A percentile compares a stretch with the other conserved stretches of the same genome.
Conservation (phyloP, 2,888 invertebrate genomes). For the Hypercompe scribonia region DNA sequence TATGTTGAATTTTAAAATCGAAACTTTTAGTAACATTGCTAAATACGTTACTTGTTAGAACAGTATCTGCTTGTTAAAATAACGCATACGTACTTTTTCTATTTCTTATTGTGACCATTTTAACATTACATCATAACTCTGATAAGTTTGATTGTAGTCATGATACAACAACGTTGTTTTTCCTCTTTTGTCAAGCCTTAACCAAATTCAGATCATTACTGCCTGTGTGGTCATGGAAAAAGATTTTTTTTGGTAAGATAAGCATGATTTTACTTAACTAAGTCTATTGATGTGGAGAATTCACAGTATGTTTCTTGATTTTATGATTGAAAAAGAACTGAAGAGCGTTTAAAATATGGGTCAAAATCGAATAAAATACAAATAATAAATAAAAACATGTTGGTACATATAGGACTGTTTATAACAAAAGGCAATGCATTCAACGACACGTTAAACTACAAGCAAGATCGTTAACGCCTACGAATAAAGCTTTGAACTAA, state of each 20-base stretch:
- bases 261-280: not conserved
- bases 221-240: not conserved
- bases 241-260: not conserved
- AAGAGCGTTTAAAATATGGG: no score
- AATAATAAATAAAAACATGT: no score
- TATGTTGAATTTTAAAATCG: conserved; percentile 36
- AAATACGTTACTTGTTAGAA: not conserved
- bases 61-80: not conserved
- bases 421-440: not conserved
- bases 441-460: not conserved
- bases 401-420: not conserved
- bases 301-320: not conserved
- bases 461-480: not conserved
- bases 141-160: not conserved
- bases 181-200: not conserved
- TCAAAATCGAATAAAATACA: not conserved
- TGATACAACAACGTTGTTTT: not conserved
- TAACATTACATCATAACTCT: not conserved
- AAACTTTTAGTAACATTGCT: conserved; percentile 20
- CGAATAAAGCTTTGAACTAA: not conserved
- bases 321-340: no score
- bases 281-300: not conserved
- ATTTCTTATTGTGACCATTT: not conserved
- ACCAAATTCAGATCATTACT: not conserved
- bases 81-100: not conserved